Evolutionary conservation across 2,888 invertebrate species (phyloP).

Genomic region (Drosophila barbarae): DNA sequence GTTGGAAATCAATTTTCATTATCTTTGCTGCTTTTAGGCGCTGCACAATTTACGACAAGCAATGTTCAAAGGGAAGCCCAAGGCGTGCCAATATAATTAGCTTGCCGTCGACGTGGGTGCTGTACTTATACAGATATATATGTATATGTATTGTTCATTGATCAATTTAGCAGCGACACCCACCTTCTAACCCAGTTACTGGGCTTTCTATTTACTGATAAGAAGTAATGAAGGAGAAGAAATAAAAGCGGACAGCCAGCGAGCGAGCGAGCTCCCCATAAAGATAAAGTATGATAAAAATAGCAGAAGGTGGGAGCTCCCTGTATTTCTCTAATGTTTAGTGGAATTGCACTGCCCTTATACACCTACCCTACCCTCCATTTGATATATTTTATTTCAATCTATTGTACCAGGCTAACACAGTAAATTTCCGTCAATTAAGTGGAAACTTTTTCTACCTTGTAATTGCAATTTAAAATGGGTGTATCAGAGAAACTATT

Average conservation of each 20-base stretch:
- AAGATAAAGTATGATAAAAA: conserved; percentile 33
- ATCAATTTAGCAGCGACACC: conserved; percentile 57
- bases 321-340: conserved; percentile 9
- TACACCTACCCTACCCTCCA: background rate
- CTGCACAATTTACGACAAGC: conserved; percentile 35
- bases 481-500: background rate
- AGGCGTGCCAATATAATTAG: conserved; percentile 68
- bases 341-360: conserved; percentile 8
- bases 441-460: conserved; percentile 13
- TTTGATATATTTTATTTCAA: conserved; percentile 1
- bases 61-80: conserved; percentile 49
- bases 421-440: conserved; percentile 33
- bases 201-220: conserved; percentile 19
- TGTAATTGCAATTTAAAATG: background rate
- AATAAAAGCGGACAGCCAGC: conserved; percentile 26
- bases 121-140: background rate
- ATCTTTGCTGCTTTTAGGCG: conserved; percentile 59
- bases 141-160: conserved; percentile 47
- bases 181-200: conserved; percentile 51
- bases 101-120: conserved; percentile 29
- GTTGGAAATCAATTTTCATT: conserved; percentile 59
- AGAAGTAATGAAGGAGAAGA: conserved; percentile 31
- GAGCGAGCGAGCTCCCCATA: conserved; percentile 17
- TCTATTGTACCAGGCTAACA: background rate
- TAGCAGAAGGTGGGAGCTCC: conserved; percentile 23